These are phyloP conservation scores for Drosophila albomicans DNA, from an alignment of 1,140 invertebrate species.

Conservation along the genomic window DNA sequence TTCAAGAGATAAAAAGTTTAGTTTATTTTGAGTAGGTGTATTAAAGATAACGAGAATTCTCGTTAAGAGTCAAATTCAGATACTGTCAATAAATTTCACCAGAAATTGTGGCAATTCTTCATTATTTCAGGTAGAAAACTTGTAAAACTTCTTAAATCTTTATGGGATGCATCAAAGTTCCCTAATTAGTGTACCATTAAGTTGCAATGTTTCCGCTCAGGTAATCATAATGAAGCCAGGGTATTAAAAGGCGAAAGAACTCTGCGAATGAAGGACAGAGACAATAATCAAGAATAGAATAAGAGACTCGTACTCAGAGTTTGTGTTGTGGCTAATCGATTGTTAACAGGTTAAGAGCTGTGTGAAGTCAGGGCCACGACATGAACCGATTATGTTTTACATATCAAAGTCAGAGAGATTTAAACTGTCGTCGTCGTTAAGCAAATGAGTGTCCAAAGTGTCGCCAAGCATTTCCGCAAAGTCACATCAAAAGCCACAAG, in stretches of 20 bases:
- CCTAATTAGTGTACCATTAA: accelerated
- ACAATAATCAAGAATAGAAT: neutral
- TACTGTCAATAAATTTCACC: too few relatives aligned
- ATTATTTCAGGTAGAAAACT: too few relatives aligned
- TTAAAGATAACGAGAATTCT: too few relatives aligned
- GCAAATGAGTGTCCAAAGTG: slow-evolving; percentile 21
- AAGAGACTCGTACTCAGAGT: slow-evolving; percentile 16
- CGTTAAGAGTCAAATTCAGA: too few relatives aligned
- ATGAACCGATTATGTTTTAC: slow-evolving; percentile 34
- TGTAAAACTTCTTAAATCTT: too few relatives aligned
- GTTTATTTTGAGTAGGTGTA: too few relatives aligned
- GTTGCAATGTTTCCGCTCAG: neutral
- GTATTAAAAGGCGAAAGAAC: slow-evolving; percentile 8
- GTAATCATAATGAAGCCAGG: neutral
- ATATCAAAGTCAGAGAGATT: slow-evolving; percentile 47
- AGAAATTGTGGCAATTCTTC: too few relatives aligned
- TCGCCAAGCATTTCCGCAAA: slow-evolving; percentile 37
- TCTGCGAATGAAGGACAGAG: neutral
- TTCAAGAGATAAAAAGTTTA: too few relatives aligned
- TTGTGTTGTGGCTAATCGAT: slow-evolving; percentile 31
- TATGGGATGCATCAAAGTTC: neutral
- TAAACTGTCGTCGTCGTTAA: slow-evolving; percentile 15
- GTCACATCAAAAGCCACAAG: slow-evolving; percentile 16
- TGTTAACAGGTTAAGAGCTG: slow-evolving; percentile 25
- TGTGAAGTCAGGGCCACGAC: slow-evolving; percentile 23